Evolutionary conservation across 2,797 vertebrate species (phyloP).

Genomic region (Anguilla obscura): DNA sequence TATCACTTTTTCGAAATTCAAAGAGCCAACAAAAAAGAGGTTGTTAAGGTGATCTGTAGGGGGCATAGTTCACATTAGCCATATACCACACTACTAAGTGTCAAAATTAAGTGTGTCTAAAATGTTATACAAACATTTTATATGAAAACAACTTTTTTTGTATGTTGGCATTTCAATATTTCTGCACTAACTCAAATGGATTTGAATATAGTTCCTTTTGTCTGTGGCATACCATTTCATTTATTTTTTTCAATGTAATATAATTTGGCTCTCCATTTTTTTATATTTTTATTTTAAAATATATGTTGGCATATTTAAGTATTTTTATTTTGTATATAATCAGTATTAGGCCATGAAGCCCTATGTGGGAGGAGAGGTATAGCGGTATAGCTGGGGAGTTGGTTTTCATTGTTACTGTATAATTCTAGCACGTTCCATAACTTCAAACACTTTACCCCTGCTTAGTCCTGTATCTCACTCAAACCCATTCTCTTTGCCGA

Average conservation of each 20-base stretch:
- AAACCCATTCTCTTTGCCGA: not conserved
- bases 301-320: conserved; percentile 74
- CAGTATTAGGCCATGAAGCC: conserved; percentile 78
- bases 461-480: not conserved
- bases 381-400: conserved; percentile 46
- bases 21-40: not conserved
- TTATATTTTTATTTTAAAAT: conserved; percentile 62
- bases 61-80: not conserved
- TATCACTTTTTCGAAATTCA: not conserved
- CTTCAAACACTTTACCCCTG: not conserved
- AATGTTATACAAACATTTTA: not conserved
- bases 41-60: not conserved
- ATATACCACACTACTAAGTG: conserved; percentile 10
- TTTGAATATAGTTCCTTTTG: conserved; percentile 9
- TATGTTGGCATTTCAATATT: conserved; percentile 1
- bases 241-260: conserved; percentile 36
- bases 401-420: conserved; percentile 52
- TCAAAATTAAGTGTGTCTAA: not conserved
- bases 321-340: conserved; percentile 79
- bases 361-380: conserved; percentile 40
- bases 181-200: conserved; percentile 18
- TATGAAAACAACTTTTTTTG: conserved; percentile 5
- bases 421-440: not conserved
- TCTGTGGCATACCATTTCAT: conserved; percentile 55
- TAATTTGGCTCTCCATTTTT: conserved; percentile 37